These are phyloP conservation scores for Chrysina gloriosa DNA, from an alignment of 2,888 invertebrate species.

Conservation along the genomic window DNA sequence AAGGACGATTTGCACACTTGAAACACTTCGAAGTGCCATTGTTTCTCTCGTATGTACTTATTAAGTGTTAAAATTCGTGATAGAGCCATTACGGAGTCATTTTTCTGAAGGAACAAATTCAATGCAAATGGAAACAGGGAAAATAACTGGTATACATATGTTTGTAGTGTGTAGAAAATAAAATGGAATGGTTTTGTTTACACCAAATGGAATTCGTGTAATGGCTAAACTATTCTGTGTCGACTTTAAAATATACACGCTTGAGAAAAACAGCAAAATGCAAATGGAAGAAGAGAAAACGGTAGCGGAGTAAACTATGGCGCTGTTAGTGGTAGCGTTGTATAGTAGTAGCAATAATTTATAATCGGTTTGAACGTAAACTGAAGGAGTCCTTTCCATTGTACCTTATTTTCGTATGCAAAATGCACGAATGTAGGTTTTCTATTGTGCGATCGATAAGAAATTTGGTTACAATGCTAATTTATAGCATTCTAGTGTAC, in stretches of 20 bases:
- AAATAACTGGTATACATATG: conserved; percentile 46
- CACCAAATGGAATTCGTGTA: conserved; percentile 38
- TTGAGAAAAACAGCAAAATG: conserved; percentile 32
- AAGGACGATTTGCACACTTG: conserved; percentile 15
- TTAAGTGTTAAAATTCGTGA: conserved; percentile 41
- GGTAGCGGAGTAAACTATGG: conserved; percentile 14
- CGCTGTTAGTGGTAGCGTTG: conserved; percentile 13
- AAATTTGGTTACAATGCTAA: too few species aligned
- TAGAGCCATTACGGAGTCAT: conserved; percentile 36
- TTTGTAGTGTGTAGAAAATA: conserved; percentile 42
- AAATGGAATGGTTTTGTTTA: conserved; percentile 45
- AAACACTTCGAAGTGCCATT: conserved; percentile 32
- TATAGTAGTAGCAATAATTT: conserved; percentile 22
- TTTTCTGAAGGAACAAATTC: conserved; percentile 48
- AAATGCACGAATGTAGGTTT: neutral
- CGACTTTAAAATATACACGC: conserved; percentile 23
- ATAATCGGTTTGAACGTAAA: neutral
- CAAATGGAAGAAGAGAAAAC: conserved; percentile 29
- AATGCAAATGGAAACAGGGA: conserved; percentile 49
- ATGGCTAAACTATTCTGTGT: conserved; percentile 39
- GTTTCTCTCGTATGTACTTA: conserved; percentile 34
- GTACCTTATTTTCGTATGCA: neutral
- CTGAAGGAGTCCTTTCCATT: neutral
- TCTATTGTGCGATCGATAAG: neutral
- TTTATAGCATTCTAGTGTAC: too few species aligned